Base-by-base conservation (phyloP, 2,797 vertebrate species). In the Lates japonicus region DNA sequence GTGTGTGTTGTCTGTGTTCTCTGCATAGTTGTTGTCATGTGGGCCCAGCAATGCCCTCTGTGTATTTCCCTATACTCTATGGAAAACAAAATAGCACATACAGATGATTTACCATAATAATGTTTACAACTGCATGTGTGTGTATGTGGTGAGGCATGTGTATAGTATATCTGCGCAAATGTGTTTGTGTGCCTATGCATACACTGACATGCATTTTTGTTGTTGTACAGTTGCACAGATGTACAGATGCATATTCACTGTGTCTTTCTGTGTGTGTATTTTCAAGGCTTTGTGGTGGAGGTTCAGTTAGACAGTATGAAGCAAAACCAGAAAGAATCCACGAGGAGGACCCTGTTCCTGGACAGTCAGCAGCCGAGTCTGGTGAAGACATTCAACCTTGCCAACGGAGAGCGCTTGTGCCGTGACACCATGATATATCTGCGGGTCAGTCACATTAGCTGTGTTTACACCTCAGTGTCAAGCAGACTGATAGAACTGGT, bases 261-360 rank as follows among this genome's bases (percentile, higher is more conserved):
- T 42, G 7, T 39, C 1, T 82, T 2, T 42, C 1, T 46, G 1
- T 65, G 59, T 83, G 59, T 74, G 11, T 70, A 0, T 64, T 57
- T 75, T 80, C 3, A 82, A 98, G 97, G 87, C 31, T 97, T 98
- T 71, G 87, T 94, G 0, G 96, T 97, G 35, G 96, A 98, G 80
- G 92, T 98, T 55, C 96, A 97, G 90, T 72, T 98, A 87, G 97
- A 98, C 87, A 95, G 90, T 22, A 87, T 90, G 83, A 97, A 97
- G 82, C 95, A 95, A 81, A 96, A 94, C 76, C 95, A 97, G 84
- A 97, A 94, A 81, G 96, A 96, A 12, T 94, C 96, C 0, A 84
- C 95, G 13, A 94, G 95, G 66, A 95, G 97, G 78, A 96, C 96
- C 0, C 87, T 97, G 31, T 98, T 98, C 85, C 81, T 97, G 74